These are phyloP conservation scores for Nemotelus nigrinus DNA, from an alignment of 2,888 invertebrate species.

Conservation along the genomic window DNA sequence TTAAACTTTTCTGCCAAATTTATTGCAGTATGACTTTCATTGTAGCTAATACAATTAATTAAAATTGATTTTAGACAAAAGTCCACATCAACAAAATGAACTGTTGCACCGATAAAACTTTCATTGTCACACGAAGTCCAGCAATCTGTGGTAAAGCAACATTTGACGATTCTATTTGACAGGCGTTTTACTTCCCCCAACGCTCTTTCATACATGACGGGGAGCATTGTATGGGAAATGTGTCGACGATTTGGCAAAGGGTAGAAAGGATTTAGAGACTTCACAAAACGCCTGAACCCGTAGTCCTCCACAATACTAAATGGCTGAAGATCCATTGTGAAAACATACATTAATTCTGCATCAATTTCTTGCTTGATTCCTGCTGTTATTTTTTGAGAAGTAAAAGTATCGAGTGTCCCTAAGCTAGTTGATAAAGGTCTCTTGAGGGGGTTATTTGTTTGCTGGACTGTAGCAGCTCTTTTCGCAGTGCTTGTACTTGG, in stretches of 20 bases:
- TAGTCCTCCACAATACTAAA: conserved; percentile 52
- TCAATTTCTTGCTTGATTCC: conserved; percentile 16
- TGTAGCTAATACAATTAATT: not conserved
- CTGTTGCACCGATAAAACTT: conserved; percentile 54
- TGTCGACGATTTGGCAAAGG: conserved; percentile 49
- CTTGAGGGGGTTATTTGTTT: too few relatives aligned
- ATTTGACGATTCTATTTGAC: conserved; percentile 45
- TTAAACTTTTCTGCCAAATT: conserved; percentile 54
- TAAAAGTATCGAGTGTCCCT: too few relatives aligned
- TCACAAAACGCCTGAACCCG: conserved; percentile 9
- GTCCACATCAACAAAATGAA: conserved; percentile 53
- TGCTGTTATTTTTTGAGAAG: too few relatives aligned
- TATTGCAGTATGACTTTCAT: conserved; percentile 53
- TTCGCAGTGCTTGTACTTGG: too few relatives aligned
- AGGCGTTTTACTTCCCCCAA: conserved; percentile 52
- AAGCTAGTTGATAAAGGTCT: too few relatives aligned
- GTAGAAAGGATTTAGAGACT: conserved; percentile 51
- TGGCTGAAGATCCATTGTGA: conserved; percentile 52
- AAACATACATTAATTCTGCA: conserved; percentile 52
- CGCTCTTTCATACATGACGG: conserved; percentile 52
- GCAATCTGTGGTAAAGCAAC: conserved; percentile 56
- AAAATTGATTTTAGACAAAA: conserved; percentile 53
- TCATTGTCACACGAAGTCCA: conserved; percentile 57
- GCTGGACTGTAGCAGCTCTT: too few relatives aligned
- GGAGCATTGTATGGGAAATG: conserved; percentile 54